These are phyloP conservation scores for Lepidonotus clava DNA, from an alignment of 2,888 invertebrate species.

Conservation along the genomic window DNA sequence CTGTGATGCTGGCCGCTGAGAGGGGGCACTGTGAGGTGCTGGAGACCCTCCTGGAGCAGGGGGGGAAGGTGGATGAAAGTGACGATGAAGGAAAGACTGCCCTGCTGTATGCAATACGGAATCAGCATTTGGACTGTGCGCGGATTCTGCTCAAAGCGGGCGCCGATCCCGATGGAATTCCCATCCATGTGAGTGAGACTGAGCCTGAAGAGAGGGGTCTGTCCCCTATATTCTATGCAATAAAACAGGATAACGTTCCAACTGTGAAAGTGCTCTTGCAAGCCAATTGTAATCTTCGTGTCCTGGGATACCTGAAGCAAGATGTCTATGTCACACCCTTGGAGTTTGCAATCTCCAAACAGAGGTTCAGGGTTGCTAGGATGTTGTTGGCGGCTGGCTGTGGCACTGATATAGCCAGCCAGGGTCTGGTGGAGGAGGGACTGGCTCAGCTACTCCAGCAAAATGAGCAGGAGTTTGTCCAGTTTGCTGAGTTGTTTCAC, in stretches of 20 bases:
- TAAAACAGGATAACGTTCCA: background rate
- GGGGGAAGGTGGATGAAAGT: conserved; percentile 64
- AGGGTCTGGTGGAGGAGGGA: background rate
- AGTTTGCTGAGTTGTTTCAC: background rate
- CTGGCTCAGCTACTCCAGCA: background rate
- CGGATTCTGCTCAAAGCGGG: conserved; percentile 29
- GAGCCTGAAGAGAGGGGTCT: background rate
- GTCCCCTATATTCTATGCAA: conserved; percentile 30
- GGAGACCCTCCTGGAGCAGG: conserved; percentile 64
- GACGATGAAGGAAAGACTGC: conserved; percentile 69
- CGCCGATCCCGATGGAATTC: conserved; percentile 54
- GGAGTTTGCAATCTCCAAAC: background rate
- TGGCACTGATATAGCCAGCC: background rate
- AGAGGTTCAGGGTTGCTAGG: background rate
- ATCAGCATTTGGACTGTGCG: conserved; percentile 52
- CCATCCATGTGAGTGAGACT: background rate
- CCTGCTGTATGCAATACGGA: conserved; percentile 66
- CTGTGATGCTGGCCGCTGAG: conserved; percentile 69
- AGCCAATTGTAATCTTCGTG: conserved; percentile 3
- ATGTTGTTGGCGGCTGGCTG: conserved; percentile 42
- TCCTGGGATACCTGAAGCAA: background rate
- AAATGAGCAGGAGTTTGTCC: conserved; percentile 1
- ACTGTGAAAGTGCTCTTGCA: background rate
- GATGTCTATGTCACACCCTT: background rate
- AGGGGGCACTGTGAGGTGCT: conserved; percentile 65